These are phyloP conservation scores for Helicolenus hilgendorfi DNA, from an alignment of 2,797 vertebrate genomes.

Conservation along the genomic window DNA sequence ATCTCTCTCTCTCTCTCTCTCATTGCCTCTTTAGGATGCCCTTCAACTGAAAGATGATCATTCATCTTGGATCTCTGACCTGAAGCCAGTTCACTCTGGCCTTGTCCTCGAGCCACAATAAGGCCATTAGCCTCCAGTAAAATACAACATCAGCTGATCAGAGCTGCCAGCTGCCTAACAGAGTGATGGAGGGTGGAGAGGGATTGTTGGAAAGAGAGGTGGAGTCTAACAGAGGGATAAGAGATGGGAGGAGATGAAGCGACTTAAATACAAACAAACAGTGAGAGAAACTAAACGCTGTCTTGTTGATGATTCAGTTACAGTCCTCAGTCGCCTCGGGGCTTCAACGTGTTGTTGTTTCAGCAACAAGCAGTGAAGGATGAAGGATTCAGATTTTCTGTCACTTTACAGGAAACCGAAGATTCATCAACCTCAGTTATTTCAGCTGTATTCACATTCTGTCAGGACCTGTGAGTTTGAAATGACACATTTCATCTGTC, in stretches of 20 bases:
- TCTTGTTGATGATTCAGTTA: constrained; percentile 11
- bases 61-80: background rate
- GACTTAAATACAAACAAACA: background rate
- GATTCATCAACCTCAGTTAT: background rate
- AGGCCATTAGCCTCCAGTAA: background rate
- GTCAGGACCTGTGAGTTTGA: background rate
- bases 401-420: constrained; percentile 1
- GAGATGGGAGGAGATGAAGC: constrained; percentile 1
- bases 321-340: background rate
- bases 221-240: background rate
- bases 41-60: background rate
- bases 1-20: background rate
- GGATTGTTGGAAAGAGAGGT: background rate
- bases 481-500: background rate
- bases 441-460: background rate
- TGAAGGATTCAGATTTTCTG: constrained; percentile 4
- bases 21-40: background rate
- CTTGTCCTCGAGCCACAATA: background rate
- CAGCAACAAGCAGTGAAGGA: constrained; percentile 5
- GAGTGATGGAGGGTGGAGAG: background rate
- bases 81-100: background rate
- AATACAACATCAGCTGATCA: background rate
- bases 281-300: background rate
- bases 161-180: background rate
- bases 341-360: constrained; percentile 3